These are phyloP conservation scores for Bufotes viridis DNA, from an alignment of 2,797 vertebrate genomes.

Conservation along the genomic window DNA sequence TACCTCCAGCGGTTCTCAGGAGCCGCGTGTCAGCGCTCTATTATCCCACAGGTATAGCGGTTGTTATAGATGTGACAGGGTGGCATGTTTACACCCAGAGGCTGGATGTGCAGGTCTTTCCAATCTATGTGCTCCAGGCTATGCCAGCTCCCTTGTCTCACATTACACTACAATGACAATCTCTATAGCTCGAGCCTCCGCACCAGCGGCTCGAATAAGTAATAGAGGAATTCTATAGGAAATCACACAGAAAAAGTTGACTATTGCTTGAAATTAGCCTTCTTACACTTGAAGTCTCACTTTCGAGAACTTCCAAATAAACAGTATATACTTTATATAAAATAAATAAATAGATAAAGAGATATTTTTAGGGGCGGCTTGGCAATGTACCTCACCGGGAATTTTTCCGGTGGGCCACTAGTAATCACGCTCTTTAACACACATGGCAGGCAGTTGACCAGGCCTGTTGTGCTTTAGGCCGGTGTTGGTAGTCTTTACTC, in stretches of 20 bases:
- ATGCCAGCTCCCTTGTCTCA: background rate
- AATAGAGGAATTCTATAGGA: background rate
- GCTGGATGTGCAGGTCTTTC: slow-evolving; percentile 6
- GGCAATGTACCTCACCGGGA: too few species aligned
- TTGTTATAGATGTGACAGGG: slow-evolving; percentile 28
- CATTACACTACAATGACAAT: slow-evolving; percentile 4
- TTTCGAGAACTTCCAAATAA: too few species aligned
- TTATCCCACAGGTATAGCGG: background rate
- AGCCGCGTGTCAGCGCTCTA: background rate
- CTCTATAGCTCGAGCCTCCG: background rate
- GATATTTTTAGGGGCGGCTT: too few species aligned
- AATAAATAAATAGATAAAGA: too few species aligned
- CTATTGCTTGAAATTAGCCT: too few species aligned
- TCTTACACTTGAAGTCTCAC: too few species aligned
- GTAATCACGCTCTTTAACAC: too few species aligned
- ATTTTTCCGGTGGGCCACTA: too few species aligned
- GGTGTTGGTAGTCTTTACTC: too few species aligned
- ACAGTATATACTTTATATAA: too few species aligned
- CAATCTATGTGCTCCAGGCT: slow-evolving; percentile 7
- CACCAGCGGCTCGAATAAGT: background rate
- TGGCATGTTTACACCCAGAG: slow-evolving; percentile 11
- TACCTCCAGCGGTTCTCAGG: background rate
- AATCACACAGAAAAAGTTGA: background rate
- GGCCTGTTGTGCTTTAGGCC: too few species aligned
- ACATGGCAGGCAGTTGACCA: too few species aligned